Conservation (phyloP, 2,888 invertebrate genomes). For the Folsomia manolachei region DNA sequence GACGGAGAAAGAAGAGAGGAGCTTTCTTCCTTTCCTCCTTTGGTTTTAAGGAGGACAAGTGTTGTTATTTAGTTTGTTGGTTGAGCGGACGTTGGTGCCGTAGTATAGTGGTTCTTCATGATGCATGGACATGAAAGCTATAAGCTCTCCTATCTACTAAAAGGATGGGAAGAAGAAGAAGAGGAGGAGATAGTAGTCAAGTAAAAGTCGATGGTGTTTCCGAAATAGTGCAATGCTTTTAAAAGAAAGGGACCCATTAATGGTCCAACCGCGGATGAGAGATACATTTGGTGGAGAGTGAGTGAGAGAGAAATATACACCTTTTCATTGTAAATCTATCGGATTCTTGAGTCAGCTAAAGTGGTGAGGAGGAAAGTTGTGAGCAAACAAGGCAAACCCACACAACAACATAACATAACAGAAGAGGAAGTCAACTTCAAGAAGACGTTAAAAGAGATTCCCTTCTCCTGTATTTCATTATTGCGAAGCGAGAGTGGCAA, state of each 20-base stretch:
- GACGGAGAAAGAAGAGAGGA: slow-evolving; percentile 9
- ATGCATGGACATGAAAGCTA: slow-evolving; percentile 13
- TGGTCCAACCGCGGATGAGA: slow-evolving; percentile 42
- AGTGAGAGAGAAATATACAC: slow-evolving; percentile 33
- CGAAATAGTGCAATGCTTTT: slow-evolving; percentile 52
- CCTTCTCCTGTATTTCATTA: slow-evolving; percentile 1
- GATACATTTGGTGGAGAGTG: background rate
- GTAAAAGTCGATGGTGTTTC: slow-evolving; percentile 50
- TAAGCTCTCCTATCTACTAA: no score
- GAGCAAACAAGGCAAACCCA: background rate
- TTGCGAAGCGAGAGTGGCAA: background rate
- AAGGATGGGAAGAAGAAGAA: slow-evolving; percentile 13
- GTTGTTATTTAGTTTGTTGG: no score
- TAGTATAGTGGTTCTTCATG: background rate
- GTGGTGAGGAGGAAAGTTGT: slow-evolving; percentile 13
- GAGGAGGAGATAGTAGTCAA: slow-evolving; percentile 24
- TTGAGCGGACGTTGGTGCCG: background rate
- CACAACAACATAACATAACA: slow-evolving; percentile 3
- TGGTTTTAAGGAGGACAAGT: background rate
- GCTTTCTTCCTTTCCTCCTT: no score
- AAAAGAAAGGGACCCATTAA: slow-evolving; percentile 50
- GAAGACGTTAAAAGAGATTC: slow-evolving; percentile 13
- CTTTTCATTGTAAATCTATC: slow-evolving; percentile 48
- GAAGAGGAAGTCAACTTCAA: background rate
- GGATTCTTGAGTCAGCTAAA: slow-evolving; percentile 35